Base-by-base conservation (phyloP, 2,888 invertebrate genomes). In the Zootermopsis nevadensis region DNA sequence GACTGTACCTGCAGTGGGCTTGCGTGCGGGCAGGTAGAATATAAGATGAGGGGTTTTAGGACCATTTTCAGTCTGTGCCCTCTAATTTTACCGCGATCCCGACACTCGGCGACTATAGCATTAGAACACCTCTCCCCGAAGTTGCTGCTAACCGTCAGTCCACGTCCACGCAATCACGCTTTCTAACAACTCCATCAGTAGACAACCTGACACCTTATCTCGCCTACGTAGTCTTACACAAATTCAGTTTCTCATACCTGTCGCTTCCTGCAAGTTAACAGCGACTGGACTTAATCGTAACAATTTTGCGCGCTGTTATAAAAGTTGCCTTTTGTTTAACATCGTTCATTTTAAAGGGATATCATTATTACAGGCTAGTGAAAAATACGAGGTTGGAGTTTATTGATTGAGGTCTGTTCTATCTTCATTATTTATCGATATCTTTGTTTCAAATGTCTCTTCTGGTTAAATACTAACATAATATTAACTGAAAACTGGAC, bases 271-370 rank as follows among this genome's bases (percentile, higher is more conserved):
- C 81, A 81, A 48, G 83, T 77, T 83, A 69, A 80, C 67, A 55
- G 55, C 72, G 24, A 55, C 30, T 31, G 19, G 27, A 82, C 74
- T 27, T 35, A n/a, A 19, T 81, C 38, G 4, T 38, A 66, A 42
- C 33, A 31, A 79, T 69, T 83, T 67, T 53, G 67, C 48, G 79
- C 80, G 72, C 72, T 79, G 55, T 69, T 67, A 67, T 79, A 77
- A 79, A 79, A 77, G n/a, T 77, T 67, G 69, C 72, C 82, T 60
- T 74, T 82, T 76, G 82, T 82, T 82, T 79, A 79, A 38, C 12
- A 15, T 77, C 53, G 12, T 55, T 31, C n/a, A 1, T 31, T 31
- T 55, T 77, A 31, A 77, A 38, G 48, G 22, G 48, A 19, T 77
- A 31, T 77, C 55, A 77, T 77, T 77, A 77, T 30, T 77, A 77